Conservation (phyloP, 1,140 invertebrate genomes). For the Tetramorium parvispinum region DNA sequence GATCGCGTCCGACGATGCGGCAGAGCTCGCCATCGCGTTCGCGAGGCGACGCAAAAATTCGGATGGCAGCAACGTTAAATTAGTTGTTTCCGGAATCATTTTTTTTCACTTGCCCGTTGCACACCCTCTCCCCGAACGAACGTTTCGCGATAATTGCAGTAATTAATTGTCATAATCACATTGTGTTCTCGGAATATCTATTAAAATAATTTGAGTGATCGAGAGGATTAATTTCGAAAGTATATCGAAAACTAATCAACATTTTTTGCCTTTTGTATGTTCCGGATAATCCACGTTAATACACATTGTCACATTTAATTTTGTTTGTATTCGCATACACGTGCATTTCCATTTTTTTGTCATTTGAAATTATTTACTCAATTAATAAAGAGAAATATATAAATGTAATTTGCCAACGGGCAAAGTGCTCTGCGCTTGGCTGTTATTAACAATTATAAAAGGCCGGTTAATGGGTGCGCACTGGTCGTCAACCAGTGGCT, state of each 20-base stretch:
- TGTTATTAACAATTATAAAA: conserved; percentile 25
- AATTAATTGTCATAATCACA: background rate
- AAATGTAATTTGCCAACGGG: conserved; percentile 20
- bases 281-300: background rate
- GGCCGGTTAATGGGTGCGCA: conserved; percentile 1
- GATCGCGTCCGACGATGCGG: conserved; percentile 16
- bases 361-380: background rate
- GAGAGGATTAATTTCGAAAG: background rate
- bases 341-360: background rate
- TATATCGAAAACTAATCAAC: background rate
- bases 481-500: background rate
- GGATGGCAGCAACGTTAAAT: background rate
- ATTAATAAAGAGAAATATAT: conserved; percentile 18
- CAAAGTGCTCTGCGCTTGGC: background rate
- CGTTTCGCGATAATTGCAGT: background rate
- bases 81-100: background rate
- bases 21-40: background rate
- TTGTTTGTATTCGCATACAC: background rate
- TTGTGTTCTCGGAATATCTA: background rate
- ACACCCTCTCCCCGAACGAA: background rate
- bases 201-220: background rate
- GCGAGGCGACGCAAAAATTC: conserved; percentile 44
- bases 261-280: background rate
- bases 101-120: background rate
- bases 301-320: conserved; percentile 1